Evolutionary conservation across 53 echinoderm and acorn worm species (phyloP).

Genomic region (Holothuria scabra): DNA sequence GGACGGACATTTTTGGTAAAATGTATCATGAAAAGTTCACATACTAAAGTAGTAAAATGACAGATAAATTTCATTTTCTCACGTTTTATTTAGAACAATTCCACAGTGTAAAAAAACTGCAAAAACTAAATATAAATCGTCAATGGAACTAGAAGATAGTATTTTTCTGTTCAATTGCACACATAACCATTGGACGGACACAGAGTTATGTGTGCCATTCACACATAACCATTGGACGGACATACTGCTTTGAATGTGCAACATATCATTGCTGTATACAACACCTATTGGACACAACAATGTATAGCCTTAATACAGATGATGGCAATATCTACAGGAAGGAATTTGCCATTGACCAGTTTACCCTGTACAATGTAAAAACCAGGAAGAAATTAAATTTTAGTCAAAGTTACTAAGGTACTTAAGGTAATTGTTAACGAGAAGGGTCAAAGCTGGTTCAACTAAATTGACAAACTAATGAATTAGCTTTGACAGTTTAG

Average conservation of each 20-base stretch:
- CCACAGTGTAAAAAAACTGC: neutral
- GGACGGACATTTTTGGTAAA: conserved; percentile 30
- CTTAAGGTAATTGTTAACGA: too few relatives aligned
- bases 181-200: conserved; percentile 33
- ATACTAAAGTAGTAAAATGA: neutral
- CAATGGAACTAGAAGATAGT: neutral
- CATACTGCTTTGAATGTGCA: neutral
- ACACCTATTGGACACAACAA: too few relatives aligned
- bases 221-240: conserved; percentile 26
- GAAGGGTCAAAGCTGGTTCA: too few relatives aligned
- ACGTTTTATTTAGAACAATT: neutral
- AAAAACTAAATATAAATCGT: conserved; percentile 8
- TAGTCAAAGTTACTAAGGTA: too few relatives aligned
- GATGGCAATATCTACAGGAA: too few relatives aligned
- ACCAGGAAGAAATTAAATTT: too few relatives aligned
- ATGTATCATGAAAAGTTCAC: neutral
- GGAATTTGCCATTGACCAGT: too few relatives aligned
- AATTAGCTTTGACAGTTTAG: too few relatives aligned
- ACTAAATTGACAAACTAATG: too few relatives aligned
- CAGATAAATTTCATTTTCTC: conserved; percentile 16
- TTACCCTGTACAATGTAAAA: too few relatives aligned
- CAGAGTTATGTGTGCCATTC: neutral
- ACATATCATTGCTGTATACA: too few relatives aligned
- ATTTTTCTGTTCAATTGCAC: conserved; percentile 6
- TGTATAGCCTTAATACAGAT: too few relatives aligned